Evolutionary conservation across 2,888 invertebrate genomes (phyloP).

Genomic region (Heliconius erato): DNA sequence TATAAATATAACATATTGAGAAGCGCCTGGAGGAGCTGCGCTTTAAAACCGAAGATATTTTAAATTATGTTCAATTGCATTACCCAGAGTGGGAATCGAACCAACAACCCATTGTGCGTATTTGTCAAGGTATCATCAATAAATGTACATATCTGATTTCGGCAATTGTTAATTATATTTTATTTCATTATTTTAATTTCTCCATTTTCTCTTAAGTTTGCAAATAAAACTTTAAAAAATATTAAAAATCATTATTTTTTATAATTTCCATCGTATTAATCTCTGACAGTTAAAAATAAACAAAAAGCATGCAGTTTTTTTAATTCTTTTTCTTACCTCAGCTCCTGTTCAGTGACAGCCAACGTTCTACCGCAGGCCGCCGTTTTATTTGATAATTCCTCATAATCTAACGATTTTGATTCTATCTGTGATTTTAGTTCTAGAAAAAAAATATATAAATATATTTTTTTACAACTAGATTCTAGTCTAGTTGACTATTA

Average conservation of each 20-base stretch:
- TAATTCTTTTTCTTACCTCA: slow-evolving; percentile 63
- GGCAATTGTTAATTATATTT: no score
- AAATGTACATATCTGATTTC: no score
- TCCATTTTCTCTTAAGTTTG: no score
- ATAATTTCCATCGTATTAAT: slow-evolving; percentile 8
- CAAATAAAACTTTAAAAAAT: neutral
- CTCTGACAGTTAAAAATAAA: neutral
- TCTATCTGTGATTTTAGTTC: slow-evolving; percentile 76
- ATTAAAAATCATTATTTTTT: neutral
- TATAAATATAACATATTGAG: neutral
- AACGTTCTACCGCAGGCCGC: slow-evolving; percentile 77
- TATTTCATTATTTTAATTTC: no score
- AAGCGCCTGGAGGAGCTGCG: neutral
- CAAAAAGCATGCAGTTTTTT: slow-evolving; percentile 2
- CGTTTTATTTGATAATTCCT: slow-evolving; percentile 68
- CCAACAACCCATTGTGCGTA: neutral
- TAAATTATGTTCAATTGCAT: neutral
- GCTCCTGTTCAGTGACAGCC: slow-evolving; percentile 79
- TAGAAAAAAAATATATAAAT: slow-evolving; percentile 52
- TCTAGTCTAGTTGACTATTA: no score
- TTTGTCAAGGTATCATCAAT: no score
- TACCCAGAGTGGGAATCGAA: neutral
- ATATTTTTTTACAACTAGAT: neutral
- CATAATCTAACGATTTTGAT: slow-evolving; percentile 69
- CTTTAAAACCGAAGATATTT: neutral